Conservation (phyloP, 2,888 invertebrate genomes). For the Embidobia sp. region DNA sequence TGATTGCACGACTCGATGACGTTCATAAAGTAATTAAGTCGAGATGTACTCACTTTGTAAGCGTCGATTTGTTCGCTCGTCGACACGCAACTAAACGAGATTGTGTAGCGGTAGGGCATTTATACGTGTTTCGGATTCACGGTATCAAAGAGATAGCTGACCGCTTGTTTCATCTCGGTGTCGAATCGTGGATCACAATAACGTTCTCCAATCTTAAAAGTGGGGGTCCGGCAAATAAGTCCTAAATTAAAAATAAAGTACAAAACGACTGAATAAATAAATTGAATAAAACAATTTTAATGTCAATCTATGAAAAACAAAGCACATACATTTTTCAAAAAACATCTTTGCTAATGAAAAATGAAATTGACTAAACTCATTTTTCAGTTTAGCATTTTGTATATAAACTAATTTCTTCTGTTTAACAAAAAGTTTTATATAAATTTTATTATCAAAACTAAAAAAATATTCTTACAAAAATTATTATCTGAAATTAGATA, state of each 20-base stretch:
- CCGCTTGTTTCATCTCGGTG: conserved; percentile 41
- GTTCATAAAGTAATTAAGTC: too few species aligned
- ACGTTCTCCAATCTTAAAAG: conserved; percentile 20
- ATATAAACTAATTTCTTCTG: too few species aligned
- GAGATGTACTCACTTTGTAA: conserved; percentile 71
- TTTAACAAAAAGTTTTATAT: too few species aligned
- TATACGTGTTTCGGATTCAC: conserved; percentile 72
- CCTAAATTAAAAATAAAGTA: neutral
- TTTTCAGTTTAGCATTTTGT: too few species aligned
- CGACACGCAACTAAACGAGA: conserved; percentile 75
- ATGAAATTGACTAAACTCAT: too few species aligned
- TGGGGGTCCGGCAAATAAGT: conserved; percentile 8
- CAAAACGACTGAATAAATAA: neutral
- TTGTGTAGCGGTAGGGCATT: conserved; percentile 74
- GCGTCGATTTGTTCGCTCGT: conserved; percentile 62
- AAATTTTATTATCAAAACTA: too few species aligned
- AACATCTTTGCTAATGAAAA: too few species aligned
- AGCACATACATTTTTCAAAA: too few species aligned
- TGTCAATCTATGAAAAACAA: too few species aligned
- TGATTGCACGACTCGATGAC: too few species aligned
- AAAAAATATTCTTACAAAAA: too few species aligned
- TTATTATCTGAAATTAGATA: too few species aligned
- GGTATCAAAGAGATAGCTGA: conserved; percentile 59
- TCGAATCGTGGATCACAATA: conserved; percentile 25
- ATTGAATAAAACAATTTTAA: neutral